Evolutionary conservation across 2,888 invertebrate genomes (phyloP).

Genomic region (Drosophila algonquin): DNA sequence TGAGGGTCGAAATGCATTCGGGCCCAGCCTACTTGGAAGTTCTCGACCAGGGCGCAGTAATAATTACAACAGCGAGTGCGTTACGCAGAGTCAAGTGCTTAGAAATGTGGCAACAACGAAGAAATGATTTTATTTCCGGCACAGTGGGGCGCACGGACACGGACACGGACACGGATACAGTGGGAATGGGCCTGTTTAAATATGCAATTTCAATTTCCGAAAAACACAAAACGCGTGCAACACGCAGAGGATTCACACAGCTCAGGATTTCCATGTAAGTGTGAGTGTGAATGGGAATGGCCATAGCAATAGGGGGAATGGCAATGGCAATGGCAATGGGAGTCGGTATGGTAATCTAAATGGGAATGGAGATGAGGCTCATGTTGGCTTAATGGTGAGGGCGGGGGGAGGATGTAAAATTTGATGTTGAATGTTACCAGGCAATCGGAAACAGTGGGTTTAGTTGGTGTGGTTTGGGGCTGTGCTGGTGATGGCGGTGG

Average conservation of each 20-base stretch:
- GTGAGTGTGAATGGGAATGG: not conserved
- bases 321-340: slow-evolving; percentile 8
- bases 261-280: slow-evolving; percentile 24
- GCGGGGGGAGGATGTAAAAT: slow-evolving; percentile 42
- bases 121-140: slow-evolving; percentile 47
- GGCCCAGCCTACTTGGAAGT: slow-evolving; percentile 3
- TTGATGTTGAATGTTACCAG: slow-evolving; percentile 44
- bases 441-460: slow-evolving; percentile 65
- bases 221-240: slow-evolving; percentile 63
- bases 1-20: not conserved
- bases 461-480: slow-evolving; percentile 8
- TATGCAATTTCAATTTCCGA: slow-evolving; percentile 81
- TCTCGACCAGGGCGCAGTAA: slow-evolving; percentile 3
- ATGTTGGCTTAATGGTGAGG: not conserved
- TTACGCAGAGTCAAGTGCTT: slow-evolving; percentile 46
- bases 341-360: slow-evolving; percentile 5
- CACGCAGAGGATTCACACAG: slow-evolving; percentile 57
- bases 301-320: not conserved
- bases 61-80: slow-evolving; percentile 38
- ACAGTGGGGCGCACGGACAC: slow-evolving; percentile 12
- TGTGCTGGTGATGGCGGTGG: not conserved
- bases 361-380: not conserved
- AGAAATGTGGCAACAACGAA: slow-evolving; percentile 36
- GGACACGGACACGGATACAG: not conserved
- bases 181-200: slow-evolving; percentile 63